Conservation (phyloP, 2,888 invertebrate genomes). For the Zygothrica quintamaculata region DNA sequence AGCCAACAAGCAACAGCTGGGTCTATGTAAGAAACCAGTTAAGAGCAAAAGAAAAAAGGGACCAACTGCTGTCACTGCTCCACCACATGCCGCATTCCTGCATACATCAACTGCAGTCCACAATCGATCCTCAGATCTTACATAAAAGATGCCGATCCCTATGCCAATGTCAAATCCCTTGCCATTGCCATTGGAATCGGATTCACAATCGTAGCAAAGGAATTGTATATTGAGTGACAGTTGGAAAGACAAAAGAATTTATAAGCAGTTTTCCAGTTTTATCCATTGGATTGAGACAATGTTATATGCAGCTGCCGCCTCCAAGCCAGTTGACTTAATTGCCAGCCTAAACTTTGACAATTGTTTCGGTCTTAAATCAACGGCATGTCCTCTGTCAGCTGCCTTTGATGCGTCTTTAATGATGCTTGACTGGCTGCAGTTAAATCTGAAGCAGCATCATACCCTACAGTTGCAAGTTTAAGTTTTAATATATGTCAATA, state of each 20-base stretch:
- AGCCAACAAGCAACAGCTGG: background rate
- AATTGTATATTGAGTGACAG: conserved; percentile 18
- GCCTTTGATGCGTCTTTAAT: conserved; percentile 50
- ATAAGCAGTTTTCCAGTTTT: conserved; percentile 67
- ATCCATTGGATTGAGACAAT: conserved; percentile 70
- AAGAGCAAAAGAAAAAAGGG: conserved; percentile 40
- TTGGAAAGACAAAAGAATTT: conserved; percentile 66
- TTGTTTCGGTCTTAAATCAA: conserved; percentile 38
- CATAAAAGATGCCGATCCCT: conserved; percentile 21
- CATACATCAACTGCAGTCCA: conserved; percentile 27
- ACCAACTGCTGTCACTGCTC: conserved; percentile 14
- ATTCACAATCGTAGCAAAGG: background rate
- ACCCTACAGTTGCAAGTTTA: background rate
- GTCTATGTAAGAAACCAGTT: conserved; percentile 51
- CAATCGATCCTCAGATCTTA: conserved; percentile 28
- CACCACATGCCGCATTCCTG: conserved; percentile 28
- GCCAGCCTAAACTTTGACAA: conserved; percentile 43
- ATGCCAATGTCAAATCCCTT: background rate
- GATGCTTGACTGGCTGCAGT: conserved; percentile 32
- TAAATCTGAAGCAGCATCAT: conserved; percentile 14
- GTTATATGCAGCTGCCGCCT: conserved; percentile 38
- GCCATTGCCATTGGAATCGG: conserved; percentile 15
- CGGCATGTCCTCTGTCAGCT: conserved; percentile 27
- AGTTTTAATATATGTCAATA: too few relatives aligned
- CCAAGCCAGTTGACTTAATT: conserved; percentile 58